Base-by-base conservation (phyloP, 2,888 invertebrate genomes). In the Notodonta dromedarius region DNA sequence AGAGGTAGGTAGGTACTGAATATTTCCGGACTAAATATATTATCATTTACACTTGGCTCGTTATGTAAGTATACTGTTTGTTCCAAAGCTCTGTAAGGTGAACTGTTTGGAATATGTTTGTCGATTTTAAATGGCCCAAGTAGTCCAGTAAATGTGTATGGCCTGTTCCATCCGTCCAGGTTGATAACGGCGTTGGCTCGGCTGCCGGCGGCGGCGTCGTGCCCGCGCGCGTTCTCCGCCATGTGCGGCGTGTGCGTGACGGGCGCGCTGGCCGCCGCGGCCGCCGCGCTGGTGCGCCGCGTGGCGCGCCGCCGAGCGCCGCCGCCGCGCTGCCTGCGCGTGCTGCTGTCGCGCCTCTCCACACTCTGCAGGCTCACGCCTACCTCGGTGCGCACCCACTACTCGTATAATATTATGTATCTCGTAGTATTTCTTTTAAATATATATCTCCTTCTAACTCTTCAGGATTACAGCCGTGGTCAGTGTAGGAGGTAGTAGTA, bases 141-240 rank as follows among this genome's bases (percentile, higher is more conserved):
- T 2, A 24, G 24, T 24, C 24, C 24, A 24, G 24, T 24, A 24
- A 24, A 24, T 1, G 2, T 24, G 1, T 24, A 24, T 24, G 24
- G 24, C 24, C 24, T 24, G 24, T 24, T 24, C 24, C 24, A 24
- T 35, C 35, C 35, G 2, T 11, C 4, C 79, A 92, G 92, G 87
- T 63, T 91, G 73, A 76, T 84, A 56, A 75, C 87, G 7, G 84
- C 84, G 60, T 71, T 86, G 64, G 70, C 73, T 52, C 85, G 85
- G 24, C 65, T 90, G 67, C 86, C 89, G 59, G 78, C 78, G 24
- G 76, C 82, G 40, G 61, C 79, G 46, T 58, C 77, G 52, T 61
- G 76, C n/a, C 84, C 84, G 71, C 73, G 72, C 64, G 65, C 69
- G 63, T 39, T 86, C 73, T 14, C 67, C 11, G 67, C 81, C 65